A percentile compares a stretch with the other conserved stretches of the same genome.
Conservation (phyloP, 1,140 invertebrate genomes). For the Caenorhabditis briggsae region DNA sequence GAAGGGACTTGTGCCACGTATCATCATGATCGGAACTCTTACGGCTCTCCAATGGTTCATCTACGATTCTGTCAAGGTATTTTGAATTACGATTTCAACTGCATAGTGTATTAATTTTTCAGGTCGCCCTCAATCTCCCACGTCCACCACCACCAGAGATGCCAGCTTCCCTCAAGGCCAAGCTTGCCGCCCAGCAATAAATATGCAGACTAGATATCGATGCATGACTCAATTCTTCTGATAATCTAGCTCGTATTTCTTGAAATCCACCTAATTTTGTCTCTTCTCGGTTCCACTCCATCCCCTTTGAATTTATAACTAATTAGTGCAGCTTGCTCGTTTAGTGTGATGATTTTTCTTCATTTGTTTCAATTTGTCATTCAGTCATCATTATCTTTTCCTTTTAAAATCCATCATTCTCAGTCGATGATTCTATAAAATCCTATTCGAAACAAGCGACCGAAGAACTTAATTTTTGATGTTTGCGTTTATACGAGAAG, state of each 20-base stretch:
- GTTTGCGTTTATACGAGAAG: background rate
- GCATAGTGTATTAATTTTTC: constrained; percentile 65
- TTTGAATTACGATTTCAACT: constrained; percentile 79
- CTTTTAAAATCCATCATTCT: background rate
- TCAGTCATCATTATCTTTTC: background rate
- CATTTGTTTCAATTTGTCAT: constrained; percentile 45
- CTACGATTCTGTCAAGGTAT: constrained; percentile 95
- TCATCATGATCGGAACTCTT: constrained; percentile 99
- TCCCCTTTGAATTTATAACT: background rate
- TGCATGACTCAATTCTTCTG: background rate
- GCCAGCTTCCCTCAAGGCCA: constrained; percentile 93
- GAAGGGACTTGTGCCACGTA: constrained; percentile 96
- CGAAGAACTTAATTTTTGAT: background rate
- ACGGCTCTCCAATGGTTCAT: constrained; percentile 99
- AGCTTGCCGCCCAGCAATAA: constrained; percentile 80
- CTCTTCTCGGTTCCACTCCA: background rate
- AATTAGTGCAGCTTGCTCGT: constrained; percentile 31
- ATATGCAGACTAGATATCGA: constrained; percentile 20
- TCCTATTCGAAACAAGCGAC: constrained; percentile 7
- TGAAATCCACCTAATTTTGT: constrained; percentile 17
- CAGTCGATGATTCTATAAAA: background rate
- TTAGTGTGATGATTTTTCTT: constrained; percentile 39
- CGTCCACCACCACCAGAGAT: constrained; percentile 97
- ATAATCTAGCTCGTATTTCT: background rate
- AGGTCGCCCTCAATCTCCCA: constrained; percentile 84